phyloP scores from a whole-genome alignment of 2,888 invertebrate species.

The Beris chalybata region DNA sequence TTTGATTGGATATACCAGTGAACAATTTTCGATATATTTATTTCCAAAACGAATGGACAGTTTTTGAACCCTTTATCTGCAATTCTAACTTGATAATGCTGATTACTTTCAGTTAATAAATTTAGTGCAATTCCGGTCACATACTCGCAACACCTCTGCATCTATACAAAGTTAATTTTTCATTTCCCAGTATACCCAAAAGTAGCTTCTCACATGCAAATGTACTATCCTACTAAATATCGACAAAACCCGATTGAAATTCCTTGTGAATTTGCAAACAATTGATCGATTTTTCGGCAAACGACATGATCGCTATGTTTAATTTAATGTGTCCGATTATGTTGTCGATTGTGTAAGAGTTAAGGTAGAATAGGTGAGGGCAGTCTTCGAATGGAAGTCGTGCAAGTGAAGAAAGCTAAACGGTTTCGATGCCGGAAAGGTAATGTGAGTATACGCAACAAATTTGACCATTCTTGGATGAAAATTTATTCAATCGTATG shows the following conservation, averaged over 20 bases:
- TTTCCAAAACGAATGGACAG: too few species aligned
- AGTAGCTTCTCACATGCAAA: too few species aligned
- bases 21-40: too few species aligned
- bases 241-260: conserved; percentile 9
- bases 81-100: too few species aligned
- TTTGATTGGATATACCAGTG: too few species aligned
- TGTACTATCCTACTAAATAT: neutral
- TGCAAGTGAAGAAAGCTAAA: conserved; percentile 27
- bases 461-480: conserved; percentile 22
- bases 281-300: conserved; percentile 11
- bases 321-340: conserved; percentile 7
- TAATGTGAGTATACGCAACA: conserved; percentile 6
- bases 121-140: too few species aligned
- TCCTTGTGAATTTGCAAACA: conserved; percentile 3
- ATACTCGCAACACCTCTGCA: neutral
- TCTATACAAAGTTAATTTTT: neutral
- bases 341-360: conserved; percentile 12
- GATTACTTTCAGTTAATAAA: too few species aligned
- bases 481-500: conserved; percentile 11
- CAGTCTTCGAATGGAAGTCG: conserved; percentile 23
- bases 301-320: neutral
- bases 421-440: conserved; percentile 15
- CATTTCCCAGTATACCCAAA: neutral
- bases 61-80: too few species aligned
- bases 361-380: neutral